phyloP scores from a whole-genome alignment of 2,888 invertebrate genomes.

The Pristionchus exspectatus region DNA sequence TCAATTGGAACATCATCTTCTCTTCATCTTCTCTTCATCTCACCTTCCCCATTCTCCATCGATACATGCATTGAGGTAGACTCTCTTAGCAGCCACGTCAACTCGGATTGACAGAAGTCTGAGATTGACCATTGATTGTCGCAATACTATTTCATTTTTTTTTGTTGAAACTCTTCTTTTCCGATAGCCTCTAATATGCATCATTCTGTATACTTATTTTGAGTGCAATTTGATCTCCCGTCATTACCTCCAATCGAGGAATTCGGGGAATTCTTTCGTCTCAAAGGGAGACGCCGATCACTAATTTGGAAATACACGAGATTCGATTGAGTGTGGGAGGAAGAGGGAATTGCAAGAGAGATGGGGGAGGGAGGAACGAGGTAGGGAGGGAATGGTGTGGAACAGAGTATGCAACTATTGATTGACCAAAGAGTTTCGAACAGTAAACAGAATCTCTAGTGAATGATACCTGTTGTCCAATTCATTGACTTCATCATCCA shows the following conservation, averaged over 20 bases:
- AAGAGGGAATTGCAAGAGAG: background rate
- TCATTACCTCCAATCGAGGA: background rate
- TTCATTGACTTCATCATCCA: constrained; percentile 71
- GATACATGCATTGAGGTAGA: constrained; percentile 76
- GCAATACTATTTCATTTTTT: too few relatives aligned
- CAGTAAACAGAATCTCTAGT: background rate
- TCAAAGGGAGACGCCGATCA: constrained; percentile 34
- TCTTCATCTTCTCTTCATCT: constrained; percentile 49
- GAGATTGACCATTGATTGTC: background rate
- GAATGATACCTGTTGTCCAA: constrained; percentile 72
- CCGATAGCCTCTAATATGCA: background rate
- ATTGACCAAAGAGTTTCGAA: background rate
- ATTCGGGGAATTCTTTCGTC: constrained; percentile 22
- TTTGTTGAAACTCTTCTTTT: too few relatives aligned
- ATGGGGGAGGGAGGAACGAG: background rate
- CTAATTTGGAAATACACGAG: constrained; percentile 25
- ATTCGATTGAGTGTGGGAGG: constrained; percentile 45
- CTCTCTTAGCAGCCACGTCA: constrained; percentile 68
- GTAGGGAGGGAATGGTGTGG: too few relatives aligned
- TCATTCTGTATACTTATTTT: background rate
- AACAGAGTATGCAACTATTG: background rate
- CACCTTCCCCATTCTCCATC: constrained; percentile 77
- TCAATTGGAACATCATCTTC: constrained; percentile 35
- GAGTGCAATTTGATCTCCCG: background rate
- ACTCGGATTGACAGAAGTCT: constrained; percentile 72